Conservation (phyloP, 2,888 invertebrate species). For the Philhelius pedissequus region DNA sequence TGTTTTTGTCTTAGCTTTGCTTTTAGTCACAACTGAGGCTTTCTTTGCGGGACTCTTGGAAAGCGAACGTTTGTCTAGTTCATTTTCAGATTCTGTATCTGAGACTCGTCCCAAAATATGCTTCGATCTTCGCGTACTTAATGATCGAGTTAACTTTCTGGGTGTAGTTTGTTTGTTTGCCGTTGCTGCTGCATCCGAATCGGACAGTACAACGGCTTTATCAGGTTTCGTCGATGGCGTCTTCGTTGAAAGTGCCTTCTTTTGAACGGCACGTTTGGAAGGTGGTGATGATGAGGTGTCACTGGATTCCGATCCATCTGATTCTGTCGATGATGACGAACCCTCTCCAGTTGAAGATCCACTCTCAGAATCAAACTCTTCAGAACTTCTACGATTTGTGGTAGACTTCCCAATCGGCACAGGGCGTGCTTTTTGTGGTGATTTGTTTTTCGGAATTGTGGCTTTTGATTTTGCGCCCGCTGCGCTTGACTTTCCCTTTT, state of each 20-base stretch:
- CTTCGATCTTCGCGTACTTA: constrained; percentile 84
- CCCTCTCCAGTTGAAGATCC: constrained; percentile 69
- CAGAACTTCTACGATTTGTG: constrained; percentile 22
- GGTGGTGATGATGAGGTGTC: constrained; percentile 46
- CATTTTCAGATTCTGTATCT: constrained; percentile 76
- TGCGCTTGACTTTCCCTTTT: constrained; percentile 24
- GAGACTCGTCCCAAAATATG: constrained; percentile 80
- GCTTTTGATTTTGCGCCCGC: constrained; percentile 34
- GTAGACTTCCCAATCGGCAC: constrained; percentile 68
- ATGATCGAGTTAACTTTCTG: constrained; percentile 85
- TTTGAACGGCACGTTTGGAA: constrained; percentile 37
- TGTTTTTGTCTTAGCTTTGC: constrained; percentile 79
- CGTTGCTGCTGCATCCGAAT: constrained; percentile 79
- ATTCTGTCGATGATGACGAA: constrained; percentile 71
- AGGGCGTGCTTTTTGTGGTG: constrained; percentile 75
- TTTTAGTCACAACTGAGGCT: constrained; percentile 78
- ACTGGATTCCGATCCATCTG: constrained; percentile 71
- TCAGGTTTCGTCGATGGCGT: constrained; percentile 67
- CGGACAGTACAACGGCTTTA: constrained; percentile 79
- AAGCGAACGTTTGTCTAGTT: constrained; percentile 78
- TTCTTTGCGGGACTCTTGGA: constrained; percentile 85
- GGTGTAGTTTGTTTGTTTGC: constrained; percentile 73
- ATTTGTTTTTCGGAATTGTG: constrained; percentile 71
- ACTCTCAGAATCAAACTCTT: constrained; percentile 73
- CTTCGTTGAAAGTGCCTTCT: constrained; percentile 43